Conservation (phyloP, 2,888 invertebrate genomes). For the Choristoneura rosaceana region DNA sequence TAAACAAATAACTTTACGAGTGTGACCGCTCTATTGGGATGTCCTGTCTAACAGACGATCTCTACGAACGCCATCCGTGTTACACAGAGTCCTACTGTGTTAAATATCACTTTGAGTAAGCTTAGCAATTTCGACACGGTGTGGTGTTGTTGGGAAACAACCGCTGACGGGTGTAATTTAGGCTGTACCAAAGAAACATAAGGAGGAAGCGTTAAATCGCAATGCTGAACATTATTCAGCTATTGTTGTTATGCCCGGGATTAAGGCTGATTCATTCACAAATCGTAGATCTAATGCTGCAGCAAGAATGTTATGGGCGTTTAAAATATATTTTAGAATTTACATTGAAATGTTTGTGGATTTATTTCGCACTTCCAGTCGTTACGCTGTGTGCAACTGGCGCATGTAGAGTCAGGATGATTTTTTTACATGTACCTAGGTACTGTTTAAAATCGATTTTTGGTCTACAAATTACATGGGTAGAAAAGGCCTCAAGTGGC, state of each 20-base stretch:
- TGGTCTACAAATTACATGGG: background rate
- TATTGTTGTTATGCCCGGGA: slow-evolving; percentile 44
- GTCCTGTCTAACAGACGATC: slow-evolving; percentile 67
- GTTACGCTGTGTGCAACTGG: background rate
- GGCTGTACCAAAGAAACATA: slow-evolving; percentile 58
- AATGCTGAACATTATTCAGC: slow-evolving; percentile 59
- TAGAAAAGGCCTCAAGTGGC: too few species aligned
- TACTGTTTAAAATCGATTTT: background rate
- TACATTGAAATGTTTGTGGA: background rate
- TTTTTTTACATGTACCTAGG: background rate
- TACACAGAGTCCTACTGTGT: slow-evolving; percentile 30
- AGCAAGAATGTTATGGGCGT: background rate
- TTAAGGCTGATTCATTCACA: background rate
- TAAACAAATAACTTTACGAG: slow-evolving; percentile 81
- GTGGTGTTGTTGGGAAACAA: slow-evolving; percentile 51
- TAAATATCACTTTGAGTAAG: slow-evolving; percentile 41
- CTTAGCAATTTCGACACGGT: slow-evolving; percentile 41
- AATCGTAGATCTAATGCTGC: background rate
- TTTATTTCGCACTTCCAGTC: background rate
- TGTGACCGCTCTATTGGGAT: slow-evolving; percentile 78
- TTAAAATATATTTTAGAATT: background rate
- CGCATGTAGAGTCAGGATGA: background rate
- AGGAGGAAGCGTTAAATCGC: slow-evolving; percentile 53
- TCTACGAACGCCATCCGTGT: slow-evolving; percentile 45
- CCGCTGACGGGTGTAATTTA: slow-evolving; percentile 54